Conservation (phyloP, 2,888 invertebrate genomes). For the Dromius quadrimaculatus region DNA sequence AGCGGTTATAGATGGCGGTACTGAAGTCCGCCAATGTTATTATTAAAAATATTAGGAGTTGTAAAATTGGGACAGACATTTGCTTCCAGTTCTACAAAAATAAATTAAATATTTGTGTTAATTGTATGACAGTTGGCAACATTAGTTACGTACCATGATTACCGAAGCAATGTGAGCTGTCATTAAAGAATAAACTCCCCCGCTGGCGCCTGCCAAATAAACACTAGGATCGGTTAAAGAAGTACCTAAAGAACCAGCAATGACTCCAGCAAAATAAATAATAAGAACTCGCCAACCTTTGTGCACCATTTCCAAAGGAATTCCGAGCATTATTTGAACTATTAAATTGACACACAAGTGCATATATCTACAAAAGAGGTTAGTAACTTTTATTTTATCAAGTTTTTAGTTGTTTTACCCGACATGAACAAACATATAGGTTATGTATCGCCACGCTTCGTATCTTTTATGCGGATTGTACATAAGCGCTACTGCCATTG, state of each 20-base stretch:
- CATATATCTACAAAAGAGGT: slow-evolving; percentile 72
- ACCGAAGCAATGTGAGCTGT: slow-evolving; percentile 93
- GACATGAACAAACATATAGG: slow-evolving; percentile 93
- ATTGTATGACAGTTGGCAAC: neutral
- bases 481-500: slow-evolving; percentile 82
- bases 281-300: slow-evolving; percentile 90
- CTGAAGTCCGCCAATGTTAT: slow-evolving; percentile 85
- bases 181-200: slow-evolving; percentile 92
- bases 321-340: slow-evolving; percentile 91
- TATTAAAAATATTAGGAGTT: slow-evolving; percentile 81
- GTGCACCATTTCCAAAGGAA: slow-evolving; percentile 96
- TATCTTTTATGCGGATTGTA: slow-evolving; percentile 85
- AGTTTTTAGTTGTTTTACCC: slow-evolving; percentile 70
- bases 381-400: neutral
- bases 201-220: slow-evolving; percentile 90
- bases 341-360: slow-evolving; percentile 91
- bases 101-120: neutral
- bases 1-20: slow-evolving; percentile 88
- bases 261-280: slow-evolving; percentile 85
- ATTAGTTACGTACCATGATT: slow-evolving; percentile 81
- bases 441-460: slow-evolving; percentile 90
- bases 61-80: slow-evolving; percentile 84
- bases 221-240: slow-evolving; percentile 82
- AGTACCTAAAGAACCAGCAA: slow-evolving; percentile 85
- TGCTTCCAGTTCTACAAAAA: slow-evolving; percentile 89